Conservation (phyloP, 2,888 invertebrate genomes). For the Drosophila paramelanica region DNA sequence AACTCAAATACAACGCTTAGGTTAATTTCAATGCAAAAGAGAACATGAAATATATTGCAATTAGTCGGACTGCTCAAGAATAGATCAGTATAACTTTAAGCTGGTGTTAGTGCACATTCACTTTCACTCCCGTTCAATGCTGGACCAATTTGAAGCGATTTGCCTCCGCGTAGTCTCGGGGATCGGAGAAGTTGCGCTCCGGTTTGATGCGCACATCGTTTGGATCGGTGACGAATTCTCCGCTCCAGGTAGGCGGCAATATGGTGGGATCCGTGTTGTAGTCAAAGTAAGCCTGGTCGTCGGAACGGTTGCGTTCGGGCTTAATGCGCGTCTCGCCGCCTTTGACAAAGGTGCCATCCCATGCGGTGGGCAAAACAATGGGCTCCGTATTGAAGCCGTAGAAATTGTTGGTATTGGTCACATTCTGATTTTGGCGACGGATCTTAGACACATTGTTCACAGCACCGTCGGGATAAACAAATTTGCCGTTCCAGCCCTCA, state of each 20-base stretch:
- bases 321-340: constrained; percentile 78
- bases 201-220: constrained; percentile 83
- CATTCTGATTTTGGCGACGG: constrained; percentile 82
- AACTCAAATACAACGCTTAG: constrained; percentile 60
- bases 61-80: constrained; percentile 36
- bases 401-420: constrained; percentile 83
- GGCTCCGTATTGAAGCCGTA: constrained; percentile 83
- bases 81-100: constrained; percentile 24
- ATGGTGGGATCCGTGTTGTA: constrained; percentile 80
- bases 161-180: constrained; percentile 83
- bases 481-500: constrained; percentile 85
- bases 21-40: constrained; percentile 59
- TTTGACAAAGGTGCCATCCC: constrained; percentile 84
- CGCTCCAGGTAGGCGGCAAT: constrained; percentile 83
- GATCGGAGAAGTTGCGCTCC: constrained; percentile 84
- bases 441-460: constrained; percentile 82
- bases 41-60: constrained; percentile 52
- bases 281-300: constrained; percentile 82
- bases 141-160: constrained; percentile 76
- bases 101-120: constrained; percentile 35
- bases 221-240: constrained; percentile 83
- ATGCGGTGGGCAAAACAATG: constrained; percentile 81
- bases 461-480: constrained; percentile 79
- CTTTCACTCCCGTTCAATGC: constrained; percentile 39
- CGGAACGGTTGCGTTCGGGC: constrained; percentile 83